Base-by-base conservation (phyloP, 2,113 vertebrate genomes). In the Gobius niger region DNA sequence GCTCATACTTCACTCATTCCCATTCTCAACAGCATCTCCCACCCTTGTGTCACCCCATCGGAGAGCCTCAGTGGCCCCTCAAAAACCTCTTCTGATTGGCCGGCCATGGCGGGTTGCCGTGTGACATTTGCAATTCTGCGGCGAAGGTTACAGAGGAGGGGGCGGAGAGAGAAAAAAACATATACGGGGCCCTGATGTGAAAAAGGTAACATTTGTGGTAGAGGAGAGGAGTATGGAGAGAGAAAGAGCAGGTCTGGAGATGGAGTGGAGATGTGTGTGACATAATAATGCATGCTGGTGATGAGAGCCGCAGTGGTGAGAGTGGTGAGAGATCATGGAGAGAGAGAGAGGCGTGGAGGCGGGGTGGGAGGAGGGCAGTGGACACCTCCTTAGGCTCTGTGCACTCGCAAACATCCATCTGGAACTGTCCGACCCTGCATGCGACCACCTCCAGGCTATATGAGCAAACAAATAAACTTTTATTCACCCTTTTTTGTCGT, bases 171-270 rank as follows among this genome's bases (percentile, higher is more conserved):
- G n/a, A 52, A 18, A 70, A 68, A 72, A 80, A 44, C 56, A 54
- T 75, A 78, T 85, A 85, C 81, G 11, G 52, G 76, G 50, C 65
- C 62, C 54, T 52, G 81, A 86, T 91, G 84, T 79, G 82, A 88
- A 86, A 34, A 85, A 74, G 69, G 85, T 85, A 89, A 89, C 83
- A 91, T 89, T 88, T 88, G 75, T 76, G 77, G 76, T 75, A 86
- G 85, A 72, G 77, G 72, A 68, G 49, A 78, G 49, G 65, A 51
- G 16, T 54, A 49, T 50, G 41, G 51, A 51, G 57, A 63, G 49
- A 40, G 24, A 16, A 19, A 60, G 53, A 41, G 65, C 41, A 19
- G 47, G n/a, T 65, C 61, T 61, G 44, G 63, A 82, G 87, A 89
- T 85, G 64, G 63, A 62, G 63, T 4, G 54, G 53, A 49, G 75